Evolutionary conservation across 1,140 invertebrate species (phyloP), one percentile per base, ranked within the genome.

Genomic region (Aplysia californica): DNA sequence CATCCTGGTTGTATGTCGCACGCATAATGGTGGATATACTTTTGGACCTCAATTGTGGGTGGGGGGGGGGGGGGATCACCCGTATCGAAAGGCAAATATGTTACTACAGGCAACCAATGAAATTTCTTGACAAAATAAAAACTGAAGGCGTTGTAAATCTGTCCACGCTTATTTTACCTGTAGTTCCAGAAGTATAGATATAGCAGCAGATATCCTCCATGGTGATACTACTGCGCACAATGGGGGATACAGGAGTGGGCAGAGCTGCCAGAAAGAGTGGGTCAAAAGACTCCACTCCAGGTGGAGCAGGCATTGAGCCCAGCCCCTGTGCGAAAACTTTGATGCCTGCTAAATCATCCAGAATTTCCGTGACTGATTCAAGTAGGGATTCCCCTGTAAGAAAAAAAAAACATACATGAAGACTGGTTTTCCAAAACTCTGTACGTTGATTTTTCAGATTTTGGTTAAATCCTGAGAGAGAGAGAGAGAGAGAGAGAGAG

Each of bases 281-380:
- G 56, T 79, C 77, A 64, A 75, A 70, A 20, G 67, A 69, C 3
- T 71, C 20, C 44, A 75, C 20, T 20, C 68, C 73, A 26, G 1
- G 2, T 18, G 77, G 77, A 0, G 78, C 20, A 5, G 72, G 55
- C 38, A 26, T 33, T 15, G 23, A 15, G 2, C 50, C 18, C 36
- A 20, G 20, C 21, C 85, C 86, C 36, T 82, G 77, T 1, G 83
- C 68, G 64, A 79, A 85, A n/a, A 86, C 61, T 15, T 82, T 79
- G 20, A 87, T 41, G 20, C 75, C 55, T 0, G 69, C 69, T 4
- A 86, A 38, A 6, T 83, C 75, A 5, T 71, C 38, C 58, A 55
- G 39, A 3, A 86, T 68, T 31, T 83, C 84, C 5, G 76, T 74
- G 10, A 84, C 72, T 1, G 79, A 75, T 6, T 82, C 68, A 23